phyloP scores from a whole-genome alignment of 2,888 invertebrate species.

The Germaria angustata region DNA sequence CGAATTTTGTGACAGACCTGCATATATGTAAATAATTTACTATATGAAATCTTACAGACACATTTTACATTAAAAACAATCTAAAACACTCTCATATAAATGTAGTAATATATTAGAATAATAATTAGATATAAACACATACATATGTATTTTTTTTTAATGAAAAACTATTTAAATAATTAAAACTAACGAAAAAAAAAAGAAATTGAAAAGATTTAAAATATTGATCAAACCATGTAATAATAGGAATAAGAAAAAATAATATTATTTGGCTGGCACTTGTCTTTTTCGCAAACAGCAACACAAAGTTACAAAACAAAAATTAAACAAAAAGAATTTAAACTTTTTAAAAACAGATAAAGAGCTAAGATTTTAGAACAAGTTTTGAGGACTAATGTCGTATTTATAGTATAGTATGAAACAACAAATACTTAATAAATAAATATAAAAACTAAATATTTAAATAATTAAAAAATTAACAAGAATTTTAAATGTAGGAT shows the following conservation, averaged over 20 bases:
- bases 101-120: constrained; percentile 14
- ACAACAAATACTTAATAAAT: constrained; percentile 37
- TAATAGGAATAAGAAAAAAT: constrained; percentile 39
- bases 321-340: constrained; percentile 44
- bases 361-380: constrained; percentile 46
- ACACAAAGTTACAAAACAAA: constrained; percentile 28
- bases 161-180: not conserved
- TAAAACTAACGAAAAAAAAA: constrained; percentile 30
- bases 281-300: constrained; percentile 57
- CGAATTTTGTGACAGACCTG: not conserved
- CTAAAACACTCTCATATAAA: constrained; percentile 9
- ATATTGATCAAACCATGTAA: not conserved
- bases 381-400: constrained; percentile 17
- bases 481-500: constrained; percentile 19
- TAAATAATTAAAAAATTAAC: not conserved
- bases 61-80: not conserved
- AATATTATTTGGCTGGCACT: constrained; percentile 64
- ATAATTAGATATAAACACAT: constrained; percentile 14
- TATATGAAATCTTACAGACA: not conserved
- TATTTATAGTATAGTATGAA: constrained; percentile 22
- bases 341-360: constrained; percentile 38
- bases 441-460: not conserved
- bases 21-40: constrained; percentile 35
- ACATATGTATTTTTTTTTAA: constrained; percentile 50
- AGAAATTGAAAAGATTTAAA: not conserved